Percentiles rank a stretch among this genome's conserved stretches.
These are phyloP conservation scores for Ptyas mucosa DNA, from an alignment of 2,113 vertebrate genomes.

Conservation along the genomic window DNA sequence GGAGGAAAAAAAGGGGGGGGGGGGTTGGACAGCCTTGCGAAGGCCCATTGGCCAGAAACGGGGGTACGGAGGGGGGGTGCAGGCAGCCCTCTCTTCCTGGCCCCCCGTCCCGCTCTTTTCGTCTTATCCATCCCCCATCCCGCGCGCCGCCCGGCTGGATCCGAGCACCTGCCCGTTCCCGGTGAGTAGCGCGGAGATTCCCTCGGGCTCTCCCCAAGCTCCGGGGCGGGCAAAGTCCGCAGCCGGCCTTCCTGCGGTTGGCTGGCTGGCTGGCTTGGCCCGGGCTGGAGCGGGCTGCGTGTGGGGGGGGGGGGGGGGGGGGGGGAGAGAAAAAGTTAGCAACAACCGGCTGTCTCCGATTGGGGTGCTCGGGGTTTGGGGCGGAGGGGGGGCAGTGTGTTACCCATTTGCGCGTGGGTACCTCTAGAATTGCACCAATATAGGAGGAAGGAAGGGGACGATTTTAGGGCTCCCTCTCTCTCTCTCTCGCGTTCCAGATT, in stretches of 20 bases:
- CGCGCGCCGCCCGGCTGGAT: background rate
- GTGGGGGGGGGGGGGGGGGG: accelerated
- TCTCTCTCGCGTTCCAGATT: background rate
- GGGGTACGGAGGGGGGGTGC: background rate
- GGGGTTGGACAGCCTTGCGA: background rate
- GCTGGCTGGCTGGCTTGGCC: background rate
- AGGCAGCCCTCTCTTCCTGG: background rate
- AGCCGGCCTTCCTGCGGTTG: background rate
- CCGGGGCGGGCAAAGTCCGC: background rate
- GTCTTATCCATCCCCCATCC: background rate
- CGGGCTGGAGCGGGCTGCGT: accelerated
- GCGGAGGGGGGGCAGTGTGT: too few species aligned
- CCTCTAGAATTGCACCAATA: background rate
- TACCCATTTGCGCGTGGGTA: background rate
- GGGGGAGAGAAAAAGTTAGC: background rate
- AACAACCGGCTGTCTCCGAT: background rate
- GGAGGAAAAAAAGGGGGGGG: too few species aligned
- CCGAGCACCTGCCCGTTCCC: background rate
- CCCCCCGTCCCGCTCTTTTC: background rate
- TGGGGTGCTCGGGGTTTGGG: background rate
- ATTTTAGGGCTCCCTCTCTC: background rate
- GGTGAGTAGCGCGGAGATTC: background rate
- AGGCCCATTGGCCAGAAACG: background rate
- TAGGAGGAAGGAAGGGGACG: background rate
- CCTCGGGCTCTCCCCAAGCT: background rate